Percentiles rank a stretch among this genome's conserved stretches.
These are phyloP conservation scores for Xanthorhoe designata DNA, from an alignment of 2,888 invertebrate species.

Conservation along the genomic window DNA sequence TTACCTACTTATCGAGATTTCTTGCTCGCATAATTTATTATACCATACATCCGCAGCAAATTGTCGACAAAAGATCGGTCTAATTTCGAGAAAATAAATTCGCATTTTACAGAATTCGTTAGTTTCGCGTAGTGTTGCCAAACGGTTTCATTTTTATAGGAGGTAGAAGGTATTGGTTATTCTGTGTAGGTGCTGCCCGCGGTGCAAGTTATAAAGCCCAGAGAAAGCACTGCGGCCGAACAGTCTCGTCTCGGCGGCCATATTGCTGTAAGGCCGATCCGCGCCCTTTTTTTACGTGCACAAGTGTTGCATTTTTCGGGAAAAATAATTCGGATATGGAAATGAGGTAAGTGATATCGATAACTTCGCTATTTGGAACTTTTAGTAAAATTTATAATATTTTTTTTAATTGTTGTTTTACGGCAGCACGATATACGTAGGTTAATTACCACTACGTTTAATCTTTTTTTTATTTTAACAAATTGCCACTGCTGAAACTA, in stretches of 20 bases:
- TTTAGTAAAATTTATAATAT: neutral
- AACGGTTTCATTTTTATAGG: conserved; percentile 75
- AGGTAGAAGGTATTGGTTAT: conserved; percentile 23
- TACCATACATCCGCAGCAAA: conserved; percentile 52
- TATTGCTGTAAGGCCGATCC: conserved; percentile 55
- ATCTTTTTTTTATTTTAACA: too few relatives aligned
- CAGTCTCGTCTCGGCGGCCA: conserved; percentile 61
- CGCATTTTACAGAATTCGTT: conserved; percentile 62
- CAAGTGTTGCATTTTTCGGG: conserved; percentile 65
- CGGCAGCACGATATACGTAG: too few relatives aligned
- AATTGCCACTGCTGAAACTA: too few relatives aligned
- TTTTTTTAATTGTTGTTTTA: neutral
- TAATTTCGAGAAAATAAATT: conserved; percentile 57
- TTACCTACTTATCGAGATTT: conserved; percentile 32
- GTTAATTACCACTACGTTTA: too few relatives aligned
- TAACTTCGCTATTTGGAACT: neutral
- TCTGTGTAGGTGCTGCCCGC: conserved; percentile 29
- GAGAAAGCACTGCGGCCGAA: conserved; percentile 78
- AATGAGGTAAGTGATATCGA: conserved; percentile 67
- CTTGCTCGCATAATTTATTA: conserved; percentile 41
- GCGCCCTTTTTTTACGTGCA: conserved; percentile 68
- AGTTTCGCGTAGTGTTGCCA: conserved; percentile 73
- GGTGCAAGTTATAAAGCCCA: conserved; percentile 76
- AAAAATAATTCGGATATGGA: conserved; percentile 58
- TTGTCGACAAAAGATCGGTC: conserved; percentile 47